Evolutionary conservation across 2,113 vertebrate species (phyloP).

Genomic region (Rattus norvegicus): GRCr8 NC_086029.1:60756001-60756500

Average conservation of each 20-base stretch:
- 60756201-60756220: not conserved
- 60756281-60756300: not conserved
- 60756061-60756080: not conserved
- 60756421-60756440: too few species aligned
- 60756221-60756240: not conserved
- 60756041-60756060: not conserved
- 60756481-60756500: too few species aligned
- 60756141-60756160: not conserved
- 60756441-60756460: too few species aligned
- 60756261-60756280: not conserved
- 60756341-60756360: not conserved
- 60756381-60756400: not conserved
- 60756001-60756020: not conserved
- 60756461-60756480: too few species aligned
- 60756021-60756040: not conserved
- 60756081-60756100: not conserved
- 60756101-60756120: not conserved
- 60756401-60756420: not conserved
- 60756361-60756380: not conserved
- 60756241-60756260: not conserved
- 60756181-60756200: not conserved
- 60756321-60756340: not conserved
- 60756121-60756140: not conserved
- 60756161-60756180: not conserved
- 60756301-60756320: not conserved